These are phyloP conservation scores for Syrmaticus mikado DNA, from an alignment of 2,113 vertebrate genomes.

Conservation along the genomic window DNA sequence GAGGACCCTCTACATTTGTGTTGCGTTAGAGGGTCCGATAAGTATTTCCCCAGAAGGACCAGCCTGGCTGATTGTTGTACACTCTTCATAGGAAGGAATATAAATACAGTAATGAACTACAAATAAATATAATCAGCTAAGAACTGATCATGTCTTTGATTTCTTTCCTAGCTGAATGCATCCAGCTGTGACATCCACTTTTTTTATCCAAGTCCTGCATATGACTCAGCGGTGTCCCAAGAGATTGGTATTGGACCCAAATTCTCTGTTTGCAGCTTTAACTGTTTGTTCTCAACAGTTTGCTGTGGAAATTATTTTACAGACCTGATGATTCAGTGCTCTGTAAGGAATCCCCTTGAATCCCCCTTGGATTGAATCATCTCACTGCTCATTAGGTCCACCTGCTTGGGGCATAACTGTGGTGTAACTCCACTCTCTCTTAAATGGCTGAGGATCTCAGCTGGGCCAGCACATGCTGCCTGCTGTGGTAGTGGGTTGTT, in stretches of 20 bases:
- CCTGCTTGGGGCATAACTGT: constrained; percentile 68
- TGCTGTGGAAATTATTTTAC: neutral
- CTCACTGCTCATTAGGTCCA: constrained; percentile 3
- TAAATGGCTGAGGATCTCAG: neutral
- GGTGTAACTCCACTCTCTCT: constrained; percentile 16
- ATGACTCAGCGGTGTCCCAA: constrained; percentile 55
- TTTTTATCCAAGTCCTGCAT: neutral
- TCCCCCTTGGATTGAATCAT: constrained; percentile 59
- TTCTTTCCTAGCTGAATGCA: constrained; percentile 6
- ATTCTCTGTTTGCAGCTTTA: constrained; percentile 9
- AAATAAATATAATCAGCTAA: constrained; percentile 4
- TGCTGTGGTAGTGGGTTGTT: neutral
- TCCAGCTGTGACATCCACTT: neutral
- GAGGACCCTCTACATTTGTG: neutral
- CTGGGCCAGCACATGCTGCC: neutral
- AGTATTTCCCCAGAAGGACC: neutral
- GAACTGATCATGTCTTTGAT: constrained; percentile 22
- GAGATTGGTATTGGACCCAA: constrained; percentile 32
- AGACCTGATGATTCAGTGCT: constrained; percentile 61
- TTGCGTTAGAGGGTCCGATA: neutral
- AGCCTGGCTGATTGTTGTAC: neutral
- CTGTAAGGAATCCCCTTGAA: constrained; percentile 71
- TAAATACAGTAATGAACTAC: neutral
- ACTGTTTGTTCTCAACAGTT: constrained; percentile 49
- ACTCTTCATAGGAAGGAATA: neutral